phyloP scores from a whole-genome alignment of 2,888 invertebrate species.

The Macrosiphum euphorbiae region DNA sequence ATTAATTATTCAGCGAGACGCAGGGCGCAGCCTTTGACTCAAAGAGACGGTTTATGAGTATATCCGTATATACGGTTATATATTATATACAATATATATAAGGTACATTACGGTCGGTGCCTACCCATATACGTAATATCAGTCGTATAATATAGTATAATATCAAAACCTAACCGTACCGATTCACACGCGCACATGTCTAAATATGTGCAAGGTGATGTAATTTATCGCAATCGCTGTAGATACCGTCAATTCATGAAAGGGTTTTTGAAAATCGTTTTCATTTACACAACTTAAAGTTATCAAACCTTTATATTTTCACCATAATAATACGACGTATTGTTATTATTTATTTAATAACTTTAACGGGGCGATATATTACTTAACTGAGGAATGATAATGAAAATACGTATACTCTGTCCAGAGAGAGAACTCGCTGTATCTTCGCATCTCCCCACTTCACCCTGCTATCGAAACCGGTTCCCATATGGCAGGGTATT shows the following conservation, averaged over 20 bases:
- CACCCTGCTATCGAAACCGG: no score
- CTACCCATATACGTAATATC: neutral
- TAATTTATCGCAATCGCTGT: neutral
- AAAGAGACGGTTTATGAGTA: neutral
- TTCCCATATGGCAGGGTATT: no score
- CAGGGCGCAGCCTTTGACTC: neutral
- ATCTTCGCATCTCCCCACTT: no score
- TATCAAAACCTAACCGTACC: neutral
- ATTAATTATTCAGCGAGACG: slow-evolving; percentile 18
- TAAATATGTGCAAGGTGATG: neutral
- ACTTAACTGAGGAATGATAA: no score
- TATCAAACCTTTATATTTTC: neutral
- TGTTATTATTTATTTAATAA: neutral
- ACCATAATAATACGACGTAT: neutral
- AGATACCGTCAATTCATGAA: neutral
- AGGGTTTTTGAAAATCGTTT: neutral
- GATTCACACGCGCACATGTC: neutral
- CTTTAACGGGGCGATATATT: no score
- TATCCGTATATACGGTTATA: neutral
- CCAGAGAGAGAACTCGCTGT: no score
- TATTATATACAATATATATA: neutral
- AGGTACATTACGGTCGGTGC: neutral
- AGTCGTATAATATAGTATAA: neutral
- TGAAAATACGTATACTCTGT: no score
- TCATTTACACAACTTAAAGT: neutral